Conservation (phyloP, 1,140 invertebrate genomes). For the Drosophila ironensis region DNA sequence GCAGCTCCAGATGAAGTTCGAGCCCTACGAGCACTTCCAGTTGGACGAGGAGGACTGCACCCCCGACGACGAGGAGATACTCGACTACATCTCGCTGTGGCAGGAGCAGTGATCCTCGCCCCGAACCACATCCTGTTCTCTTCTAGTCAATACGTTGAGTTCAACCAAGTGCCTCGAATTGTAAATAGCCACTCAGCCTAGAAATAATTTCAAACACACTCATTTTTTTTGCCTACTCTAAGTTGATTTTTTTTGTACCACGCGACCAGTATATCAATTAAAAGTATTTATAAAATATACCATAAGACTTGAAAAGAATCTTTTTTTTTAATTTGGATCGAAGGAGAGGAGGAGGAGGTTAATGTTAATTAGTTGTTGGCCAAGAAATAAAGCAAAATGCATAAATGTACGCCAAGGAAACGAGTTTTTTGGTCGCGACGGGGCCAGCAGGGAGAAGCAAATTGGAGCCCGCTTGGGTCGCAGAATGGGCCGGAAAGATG, state of each 20-base stretch:
- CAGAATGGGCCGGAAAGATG: conserved; percentile 3
- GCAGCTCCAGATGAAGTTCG: conserved; percentile 83
- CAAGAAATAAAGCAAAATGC: conserved; percentile 26
- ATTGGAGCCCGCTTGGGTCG: neutral
- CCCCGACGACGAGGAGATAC: conserved; percentile 94
- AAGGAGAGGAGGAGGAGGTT: no score
- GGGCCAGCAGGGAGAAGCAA: no score
- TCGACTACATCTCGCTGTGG: conserved; percentile 95
- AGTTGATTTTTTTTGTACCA: conserved; percentile 30
- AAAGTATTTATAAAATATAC: conserved; percentile 14
- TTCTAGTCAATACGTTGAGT: conserved; percentile 70
- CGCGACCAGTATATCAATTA: conserved; percentile 47
- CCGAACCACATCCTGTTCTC: conserved; percentile 31
- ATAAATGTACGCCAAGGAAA: neutral
- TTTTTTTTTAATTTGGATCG: conserved; percentile 10
- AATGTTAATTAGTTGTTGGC: conserved; percentile 52
- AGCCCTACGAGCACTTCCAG: conserved; percentile 90
- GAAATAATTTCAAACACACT: neutral
- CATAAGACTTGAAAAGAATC: neutral
- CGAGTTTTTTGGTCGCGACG: no score
- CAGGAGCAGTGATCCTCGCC: conserved; percentile 85
- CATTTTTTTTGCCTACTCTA: conserved; percentile 34
- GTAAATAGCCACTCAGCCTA: conserved; percentile 52
- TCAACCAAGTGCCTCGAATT: conserved; percentile 70
- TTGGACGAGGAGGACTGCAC: conserved; percentile 85